phyloP scores from a whole-genome alignment of 2,888 invertebrate genomes.

The Nemoura dubitans region DNA sequence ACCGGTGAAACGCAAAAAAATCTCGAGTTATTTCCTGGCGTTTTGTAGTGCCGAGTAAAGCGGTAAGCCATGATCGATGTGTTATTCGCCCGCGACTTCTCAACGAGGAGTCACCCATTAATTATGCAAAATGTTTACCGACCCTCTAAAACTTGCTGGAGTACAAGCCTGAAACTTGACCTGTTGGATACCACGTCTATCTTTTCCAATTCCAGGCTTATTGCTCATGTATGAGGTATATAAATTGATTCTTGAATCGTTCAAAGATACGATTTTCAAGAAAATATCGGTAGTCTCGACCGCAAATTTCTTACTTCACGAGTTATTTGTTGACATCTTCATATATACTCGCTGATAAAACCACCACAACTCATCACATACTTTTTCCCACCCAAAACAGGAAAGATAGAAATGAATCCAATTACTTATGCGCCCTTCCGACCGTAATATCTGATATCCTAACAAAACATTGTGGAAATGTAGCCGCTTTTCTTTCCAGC shows the following conservation, averaged over 20 bases:
- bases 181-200: background rate
- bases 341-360: background rate
- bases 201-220: background rate
- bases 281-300: background rate
- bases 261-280: background rate
- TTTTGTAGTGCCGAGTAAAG: background rate
- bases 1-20: background rate
- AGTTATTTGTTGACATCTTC: background rate
- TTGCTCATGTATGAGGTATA: background rate
- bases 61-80: background rate
- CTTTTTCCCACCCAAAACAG: background rate
- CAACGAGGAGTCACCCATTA: background rate
- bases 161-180: background rate
- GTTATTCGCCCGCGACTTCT: background rate
- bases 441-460: background rate
- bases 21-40: background rate
- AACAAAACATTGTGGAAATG: background rate
- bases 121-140: background rate
- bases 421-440: constrained; percentile 19
- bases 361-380: background rate
- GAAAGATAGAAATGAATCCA: constrained; percentile 2
- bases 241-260: background rate
- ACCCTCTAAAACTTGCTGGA: background rate
- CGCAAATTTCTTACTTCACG: background rate
- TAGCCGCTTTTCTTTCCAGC: constrained; percentile 21